Evolutionary conservation across 2,888 invertebrate species (phyloP).

Genomic region (Latrodectus hesperus): DNA sequence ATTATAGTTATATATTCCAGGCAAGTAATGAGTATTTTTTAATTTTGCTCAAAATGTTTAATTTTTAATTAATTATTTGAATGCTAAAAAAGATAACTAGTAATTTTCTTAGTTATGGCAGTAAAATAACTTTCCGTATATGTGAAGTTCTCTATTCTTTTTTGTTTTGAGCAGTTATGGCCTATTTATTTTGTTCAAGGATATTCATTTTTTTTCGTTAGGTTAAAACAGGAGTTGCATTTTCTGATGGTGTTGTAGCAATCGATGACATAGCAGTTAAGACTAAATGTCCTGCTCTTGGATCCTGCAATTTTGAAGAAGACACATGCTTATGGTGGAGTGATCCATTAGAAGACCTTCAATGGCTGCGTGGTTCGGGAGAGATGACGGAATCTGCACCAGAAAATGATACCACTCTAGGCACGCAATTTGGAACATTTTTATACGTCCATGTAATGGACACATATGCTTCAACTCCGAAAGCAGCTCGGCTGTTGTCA

Average conservation of each 20-base stretch:
- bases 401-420: conserved; percentile 53
- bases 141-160: no score
- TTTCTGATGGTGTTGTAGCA: conserved; percentile 51
- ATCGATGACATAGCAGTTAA: conserved; percentile 67
- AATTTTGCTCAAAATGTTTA: no score
- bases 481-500: conserved; percentile 51
- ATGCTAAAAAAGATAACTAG: no score
- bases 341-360: conserved; percentile 26
- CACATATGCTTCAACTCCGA: neutral
- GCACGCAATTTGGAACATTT: conserved; percentile 66
- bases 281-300: conserved; percentile 59
- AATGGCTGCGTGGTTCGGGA: conserved; percentile 64
- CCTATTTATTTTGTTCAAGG: no score
- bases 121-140: no score
- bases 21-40: neutral
- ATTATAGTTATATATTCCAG: conserved; percentile 58
- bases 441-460: conserved; percentile 45
- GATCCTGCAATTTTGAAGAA: conserved; percentile 69
- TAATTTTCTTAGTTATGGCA: no score
- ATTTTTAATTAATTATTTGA: no score
- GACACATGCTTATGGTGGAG: conserved; percentile 68
- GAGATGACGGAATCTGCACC: conserved; percentile 51
- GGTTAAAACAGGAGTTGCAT: conserved; percentile 30
- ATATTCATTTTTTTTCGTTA: neutral
- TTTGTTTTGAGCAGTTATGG: no score